Conservation (phyloP, 2,797 vertebrate genomes). For the Odontamblyopus lacepedii region DNA sequence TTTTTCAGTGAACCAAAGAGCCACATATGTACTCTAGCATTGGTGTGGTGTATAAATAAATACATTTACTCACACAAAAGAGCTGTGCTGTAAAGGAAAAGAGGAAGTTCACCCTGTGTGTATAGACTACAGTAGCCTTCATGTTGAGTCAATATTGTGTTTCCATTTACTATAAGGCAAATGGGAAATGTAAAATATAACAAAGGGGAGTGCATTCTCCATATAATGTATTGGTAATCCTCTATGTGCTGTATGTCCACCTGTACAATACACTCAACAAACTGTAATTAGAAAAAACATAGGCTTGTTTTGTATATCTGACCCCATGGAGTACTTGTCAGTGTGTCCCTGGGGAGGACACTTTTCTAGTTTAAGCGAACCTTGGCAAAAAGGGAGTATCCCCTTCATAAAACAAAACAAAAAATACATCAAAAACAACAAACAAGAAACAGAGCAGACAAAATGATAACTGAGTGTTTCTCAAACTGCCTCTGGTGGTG, state of each 20-base stretch:
- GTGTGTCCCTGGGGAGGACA: background rate
- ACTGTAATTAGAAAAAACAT: background rate
- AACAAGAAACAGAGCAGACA: no score
- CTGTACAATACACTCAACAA: background rate
- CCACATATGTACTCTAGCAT: slow-evolving; percentile 34
- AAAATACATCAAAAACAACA: no score
- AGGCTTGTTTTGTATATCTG: background rate
- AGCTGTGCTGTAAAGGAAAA: slow-evolving; percentile 39
- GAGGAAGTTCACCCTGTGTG: slow-evolving; percentile 48
- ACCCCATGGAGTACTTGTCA: background rate
- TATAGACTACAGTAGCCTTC: slow-evolving; percentile 35
- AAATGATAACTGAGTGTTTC: no score
- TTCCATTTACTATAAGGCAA: slow-evolving; percentile 3
- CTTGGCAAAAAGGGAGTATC: no score
- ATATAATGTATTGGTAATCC: background rate
- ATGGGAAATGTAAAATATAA: background rate
- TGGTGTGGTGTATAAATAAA: slow-evolving; percentile 64
- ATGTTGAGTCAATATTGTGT: slow-evolving; percentile 31
- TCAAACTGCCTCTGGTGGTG: no score
- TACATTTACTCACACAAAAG: slow-evolving; percentile 66
- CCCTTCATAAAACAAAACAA: no score
- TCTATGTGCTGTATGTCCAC: background rate
- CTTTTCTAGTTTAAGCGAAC: background rate
- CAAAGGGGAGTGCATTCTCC: background rate
- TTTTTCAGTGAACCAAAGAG: slow-evolving; percentile 51